Evolutionary conservation across 2,797 vertebrate species (phyloP).

Genomic region (Sebastes minor): DNA sequence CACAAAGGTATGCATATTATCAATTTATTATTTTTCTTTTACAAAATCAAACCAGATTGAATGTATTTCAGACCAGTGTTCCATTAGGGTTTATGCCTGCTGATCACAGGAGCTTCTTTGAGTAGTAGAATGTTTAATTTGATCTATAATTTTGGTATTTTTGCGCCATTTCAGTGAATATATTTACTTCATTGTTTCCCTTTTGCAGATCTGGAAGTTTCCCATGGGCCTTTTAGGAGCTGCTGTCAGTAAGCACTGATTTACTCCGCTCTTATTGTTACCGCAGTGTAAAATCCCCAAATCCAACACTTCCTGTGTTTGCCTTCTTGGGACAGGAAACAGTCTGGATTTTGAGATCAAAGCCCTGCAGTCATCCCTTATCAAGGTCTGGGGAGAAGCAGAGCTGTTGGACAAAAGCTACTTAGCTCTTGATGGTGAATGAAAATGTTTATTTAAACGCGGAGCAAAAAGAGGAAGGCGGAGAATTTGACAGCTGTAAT

Average conservation of each 20-base stretch:
- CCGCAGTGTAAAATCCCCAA: slow-evolving; percentile 6
- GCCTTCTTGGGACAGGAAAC: slow-evolving; percentile 60
- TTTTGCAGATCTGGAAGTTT: slow-evolving; percentile 20
- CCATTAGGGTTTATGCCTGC: too few species aligned
- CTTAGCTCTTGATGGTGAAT: neutral
- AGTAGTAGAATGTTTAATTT: neutral
- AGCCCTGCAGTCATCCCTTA: slow-evolving; percentile 38
- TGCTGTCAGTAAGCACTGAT: slow-evolving; percentile 40
- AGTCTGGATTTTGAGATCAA: slow-evolving; percentile 60
- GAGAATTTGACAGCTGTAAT: neutral
- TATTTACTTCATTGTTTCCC: slow-evolving; percentile 1
- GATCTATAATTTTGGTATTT: neutral
- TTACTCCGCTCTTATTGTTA: slow-evolving; percentile 56
- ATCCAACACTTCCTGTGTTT: slow-evolving; percentile 72
- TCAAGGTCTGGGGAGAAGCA: slow-evolving; percentile 8
- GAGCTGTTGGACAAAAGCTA: slow-evolving; percentile 27
- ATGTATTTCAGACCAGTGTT: neutral
- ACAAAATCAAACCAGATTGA: neutral
- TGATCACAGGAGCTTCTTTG: neutral
- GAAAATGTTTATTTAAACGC: slow-evolving; percentile 33
- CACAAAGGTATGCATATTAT: neutral
- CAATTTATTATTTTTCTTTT: neutral
- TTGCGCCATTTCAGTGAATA: neutral
- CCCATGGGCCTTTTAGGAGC: slow-evolving; percentile 31
- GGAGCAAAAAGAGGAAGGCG: neutral